phyloP scores from a whole-genome alignment of 2,113 vertebrate species.

The Chamaetylas fuelleborni region DNA sequence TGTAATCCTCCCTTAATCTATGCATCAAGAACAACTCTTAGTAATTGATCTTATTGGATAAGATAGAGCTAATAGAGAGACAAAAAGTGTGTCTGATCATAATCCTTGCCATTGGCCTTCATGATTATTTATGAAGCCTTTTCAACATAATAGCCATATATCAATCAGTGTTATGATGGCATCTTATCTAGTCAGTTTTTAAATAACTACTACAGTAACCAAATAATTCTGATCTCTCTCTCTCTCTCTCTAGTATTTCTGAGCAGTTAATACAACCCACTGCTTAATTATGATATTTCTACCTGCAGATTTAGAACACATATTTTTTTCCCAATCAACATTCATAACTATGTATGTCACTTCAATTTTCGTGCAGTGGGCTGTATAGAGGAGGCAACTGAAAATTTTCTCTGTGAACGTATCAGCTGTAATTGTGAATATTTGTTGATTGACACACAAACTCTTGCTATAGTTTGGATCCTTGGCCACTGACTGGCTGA shows the following conservation, averaged over 20 bases:
- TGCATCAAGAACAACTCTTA: not conserved
- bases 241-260: not conserved
- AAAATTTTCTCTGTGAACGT: not conserved
- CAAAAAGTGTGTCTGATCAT: not conserved
- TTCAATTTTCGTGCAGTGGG: not conserved
- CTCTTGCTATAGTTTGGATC: not conserved
- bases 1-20: not conserved
- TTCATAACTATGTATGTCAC: not conserved
- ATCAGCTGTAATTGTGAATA: not conserved
- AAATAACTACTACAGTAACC: not conserved
- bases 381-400: not conserved
- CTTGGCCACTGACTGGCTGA: not conserved
- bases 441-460: not conserved
- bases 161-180: not conserved
- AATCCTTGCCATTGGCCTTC: not conserved
- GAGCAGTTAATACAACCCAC: not conserved
- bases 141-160: not conserved
- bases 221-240: not conserved
- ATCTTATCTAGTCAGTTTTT: not conserved
- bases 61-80: not conserved
- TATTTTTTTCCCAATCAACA: not conserved
- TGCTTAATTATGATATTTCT: not conserved
- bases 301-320: not conserved
- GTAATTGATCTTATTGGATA: not conserved
- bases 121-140: not conserved